Evolutionary conservation across 1,140 invertebrate species (phyloP), one percentile per base, ranked within the genome.

Genomic region (Drosophila nannoptera): DNA sequence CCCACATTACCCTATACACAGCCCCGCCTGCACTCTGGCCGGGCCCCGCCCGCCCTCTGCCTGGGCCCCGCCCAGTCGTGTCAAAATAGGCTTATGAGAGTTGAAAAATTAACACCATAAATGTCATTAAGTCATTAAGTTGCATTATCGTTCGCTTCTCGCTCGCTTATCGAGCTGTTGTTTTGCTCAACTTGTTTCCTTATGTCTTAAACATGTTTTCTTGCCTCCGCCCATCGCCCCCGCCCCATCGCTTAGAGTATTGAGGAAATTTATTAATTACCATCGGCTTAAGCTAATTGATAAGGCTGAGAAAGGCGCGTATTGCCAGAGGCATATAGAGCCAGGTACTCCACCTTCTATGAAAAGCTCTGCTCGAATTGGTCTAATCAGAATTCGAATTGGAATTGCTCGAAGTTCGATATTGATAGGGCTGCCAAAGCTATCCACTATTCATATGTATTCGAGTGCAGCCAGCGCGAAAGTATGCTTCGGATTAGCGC

Each of bases 111-210:
- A 70, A 69, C 49, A 49, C 63, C 76, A 73, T 68, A 80, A 84
- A 86, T 80, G 72, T 74, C 80, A 83, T 83, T 76, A 83, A 83
- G 55, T 83, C 80, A 80, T 83, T 83, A 80, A 83, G 54, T 70
- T 69, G 80, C 49, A 76, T 75, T 77, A 77, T 65, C 70, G 46
- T 61, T 31, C 58, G 32, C 14, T 36, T 58, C 54, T 53, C 54
- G 61, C 33, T 50, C 38, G 48, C 48, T 73, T 81, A 80, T 81
- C 73, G 62, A 73, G 64, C 77, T 81, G 58, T 80, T 78, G 43
- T 31, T 48, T 2, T 32, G 55, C 62, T 59, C 52, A 66, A 69
- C 12, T 65, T 76, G 66, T 76, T 67, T 67, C 50, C 49, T 50
- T n/a, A 53, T 71, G 40, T 59, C n/a, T 58, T 61, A 35, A 38